Evolutionary conservation across 1,140 invertebrate species (phyloP).

Genomic region (Camponotus pennsylvanicus): DNA sequence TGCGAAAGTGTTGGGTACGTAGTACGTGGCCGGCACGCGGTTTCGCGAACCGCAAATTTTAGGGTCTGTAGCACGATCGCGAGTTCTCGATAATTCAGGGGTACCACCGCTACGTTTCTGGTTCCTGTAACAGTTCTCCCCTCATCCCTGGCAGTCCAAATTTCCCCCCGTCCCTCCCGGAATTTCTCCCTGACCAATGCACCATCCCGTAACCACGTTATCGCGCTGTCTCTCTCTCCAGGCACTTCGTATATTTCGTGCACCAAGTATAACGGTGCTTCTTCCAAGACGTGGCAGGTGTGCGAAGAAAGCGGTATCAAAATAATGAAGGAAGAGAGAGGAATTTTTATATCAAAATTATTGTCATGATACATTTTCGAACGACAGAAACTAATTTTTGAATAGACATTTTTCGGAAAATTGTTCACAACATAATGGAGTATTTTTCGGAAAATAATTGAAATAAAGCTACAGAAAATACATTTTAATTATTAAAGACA

Average conservation of each 20-base stretch:
- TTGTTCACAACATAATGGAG: background rate
- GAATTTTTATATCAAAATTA: slow-evolving; percentile 17
- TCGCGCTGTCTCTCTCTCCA: background rate
- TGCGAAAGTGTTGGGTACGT: slow-evolving; percentile 52
- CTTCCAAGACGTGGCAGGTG: slow-evolving; percentile 39
- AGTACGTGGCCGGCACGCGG: slow-evolving; percentile 18
- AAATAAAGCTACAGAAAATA: background rate
- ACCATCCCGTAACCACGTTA: background rate
- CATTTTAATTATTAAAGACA: background rate
- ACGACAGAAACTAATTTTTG: background rate
- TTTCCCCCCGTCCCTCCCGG: background rate
- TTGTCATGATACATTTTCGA: background rate
- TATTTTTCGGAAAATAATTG: slow-evolving; percentile 13
- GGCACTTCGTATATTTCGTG: slow-evolving; percentile 49
- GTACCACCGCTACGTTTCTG: slow-evolving; percentile 10
- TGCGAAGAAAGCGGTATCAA: slow-evolving; percentile 22
- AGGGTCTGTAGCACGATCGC: slow-evolving; percentile 50
- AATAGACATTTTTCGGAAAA: background rate
- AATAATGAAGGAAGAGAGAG: slow-evolving; percentile 12
- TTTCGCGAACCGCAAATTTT: slow-evolving; percentile 61
- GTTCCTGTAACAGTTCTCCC: slow-evolving; percentile 1
- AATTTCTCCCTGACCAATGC: slow-evolving; percentile 35
- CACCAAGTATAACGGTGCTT: slow-evolving; percentile 54
- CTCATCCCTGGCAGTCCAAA: background rate
- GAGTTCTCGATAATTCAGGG: slow-evolving; percentile 52